Base-by-base conservation (phyloP, 2,888 invertebrate genomes). In the Drosophila silvestris region DNA sequence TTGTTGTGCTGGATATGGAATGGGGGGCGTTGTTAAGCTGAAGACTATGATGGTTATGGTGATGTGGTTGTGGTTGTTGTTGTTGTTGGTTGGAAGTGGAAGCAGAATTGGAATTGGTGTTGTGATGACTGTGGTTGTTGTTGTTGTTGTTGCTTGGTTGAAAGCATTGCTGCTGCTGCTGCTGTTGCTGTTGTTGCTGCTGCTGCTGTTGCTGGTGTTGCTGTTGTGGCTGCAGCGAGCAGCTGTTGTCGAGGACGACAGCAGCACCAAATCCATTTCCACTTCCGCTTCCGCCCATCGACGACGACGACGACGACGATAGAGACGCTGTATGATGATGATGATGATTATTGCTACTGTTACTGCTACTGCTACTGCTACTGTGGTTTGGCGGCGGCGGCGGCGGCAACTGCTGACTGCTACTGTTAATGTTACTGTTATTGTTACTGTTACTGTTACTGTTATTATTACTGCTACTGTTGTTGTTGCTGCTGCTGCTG, bases 71-170 rank as follows among this genome's bases (percentile, higher is more conserved):
- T 56, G 53, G 57, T 70, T 44, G 78, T 87, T 87, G 60, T 70
- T 44, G 78, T 87, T 87, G 86, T 83, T 91, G 90, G 82, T 83
- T 91, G 91, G 91, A 91, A 91, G 91, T 92, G 91, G 91, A 91
- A 91, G 92, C 85, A 89, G 92, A 92, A 91, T 91, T 91, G 90
- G 90, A 90, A 85, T 81, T 83, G 82, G 82, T 83, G 70, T 80
- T 83, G 68, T 80, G 80, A 58, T 80, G 79, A 80, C 67, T 79
- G 81, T 71, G 82, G 66, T 69, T 81, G 81, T 71, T 83, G 66
- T 69, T 81, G 75, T 68, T 82, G 73, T 73, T 86, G 79, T 79
- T 88, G 62, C 9, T 63, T 60, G 71, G 65, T 53, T 67, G 73
- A 77, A 70, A 79, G 64, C 74, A 70, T 33, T 81, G 71, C 59